Conservation (phyloP, 2,888 invertebrate species). For the Platycnemis pennipes region DNA sequence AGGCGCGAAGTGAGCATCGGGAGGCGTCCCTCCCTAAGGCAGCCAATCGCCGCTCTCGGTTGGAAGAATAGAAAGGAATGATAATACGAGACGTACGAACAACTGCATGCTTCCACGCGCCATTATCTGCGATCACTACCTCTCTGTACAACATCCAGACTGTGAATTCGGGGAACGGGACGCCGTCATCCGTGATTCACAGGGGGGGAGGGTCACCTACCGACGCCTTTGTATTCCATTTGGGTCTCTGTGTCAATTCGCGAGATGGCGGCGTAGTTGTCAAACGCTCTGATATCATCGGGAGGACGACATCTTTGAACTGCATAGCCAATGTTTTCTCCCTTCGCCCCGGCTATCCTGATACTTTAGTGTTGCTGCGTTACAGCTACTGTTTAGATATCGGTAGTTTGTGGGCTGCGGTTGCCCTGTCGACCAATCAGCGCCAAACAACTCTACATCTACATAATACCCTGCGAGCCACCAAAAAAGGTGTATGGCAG, state of each 20-base stretch:
- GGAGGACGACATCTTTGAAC: not conserved
- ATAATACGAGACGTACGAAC: not conserved
- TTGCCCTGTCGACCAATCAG: too few relatives aligned
- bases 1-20: not conserved
- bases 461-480: too few relatives aligned
- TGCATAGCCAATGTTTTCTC: not conserved
- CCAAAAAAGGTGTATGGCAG: too few relatives aligned
- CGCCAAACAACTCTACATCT: too few relatives aligned
- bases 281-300: not conserved
- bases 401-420: too few relatives aligned
- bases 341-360: not conserved
- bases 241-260: not conserved
- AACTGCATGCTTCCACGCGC: not conserved
- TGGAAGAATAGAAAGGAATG: not conserved
- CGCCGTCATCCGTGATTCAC: not conserved
- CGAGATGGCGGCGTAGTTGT: not conserved
- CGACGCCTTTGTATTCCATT: not conserved
- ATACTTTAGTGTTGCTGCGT: not conserved
- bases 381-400: too few relatives aligned
- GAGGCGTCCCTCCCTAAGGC: not conserved
- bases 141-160: not conserved
- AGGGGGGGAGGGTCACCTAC: not conserved
- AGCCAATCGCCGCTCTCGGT: not conserved
- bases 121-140: not conserved
- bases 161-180: not conserved